Base-by-base conservation (phyloP, 2,797 vertebrate species). In the Hyperoplus lanceolatus region DNA sequence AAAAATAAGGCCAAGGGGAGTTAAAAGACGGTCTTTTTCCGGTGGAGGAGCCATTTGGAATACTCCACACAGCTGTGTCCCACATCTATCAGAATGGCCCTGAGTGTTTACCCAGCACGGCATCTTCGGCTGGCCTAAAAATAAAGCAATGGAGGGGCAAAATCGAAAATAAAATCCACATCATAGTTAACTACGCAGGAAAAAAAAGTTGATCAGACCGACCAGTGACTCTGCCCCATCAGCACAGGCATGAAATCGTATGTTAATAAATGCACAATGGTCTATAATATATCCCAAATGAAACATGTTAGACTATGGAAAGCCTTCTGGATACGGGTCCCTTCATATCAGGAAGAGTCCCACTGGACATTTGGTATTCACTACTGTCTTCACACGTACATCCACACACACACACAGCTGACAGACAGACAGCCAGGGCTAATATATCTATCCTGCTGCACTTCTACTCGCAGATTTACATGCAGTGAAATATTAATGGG, bases 401-500 rank as follows among this genome's bases (percentile, higher is more conserved):
- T 82, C 67, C 48, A 43, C 45, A 50, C 54, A 43, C 55, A 72
- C 56, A 55, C 36, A 55, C 53, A 55, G 48, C 66, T 57, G 75
- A 75, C 53, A 74, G 53, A 66, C 14, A 36, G 69, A 67, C 54
- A 64, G 76, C 18, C 61, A 62, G 70, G 79, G 79, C 29, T 85
- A 87, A 94, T 92, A 88, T 83, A 79, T 82, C 81, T 29, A 29
- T 29, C 29, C 29, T 29, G 29, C 86, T 82, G 77, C 84, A 71
- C 86, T 29, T 29, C 29, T 29, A 29, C 85, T 86, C 82, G 42
- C 87, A 80, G 86, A 88, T 93, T 87, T 75, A 85, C 82, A 89
- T 85, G 92, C 80, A 78, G 87, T 94, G 16, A 93, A 94, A 93
- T 90, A 92, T 94, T 92, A 83, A 95, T 90, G 88, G 76, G 84